Base-by-base conservation (phyloP, 2,113 vertebrate species). In the Chauna torquata region DNA sequence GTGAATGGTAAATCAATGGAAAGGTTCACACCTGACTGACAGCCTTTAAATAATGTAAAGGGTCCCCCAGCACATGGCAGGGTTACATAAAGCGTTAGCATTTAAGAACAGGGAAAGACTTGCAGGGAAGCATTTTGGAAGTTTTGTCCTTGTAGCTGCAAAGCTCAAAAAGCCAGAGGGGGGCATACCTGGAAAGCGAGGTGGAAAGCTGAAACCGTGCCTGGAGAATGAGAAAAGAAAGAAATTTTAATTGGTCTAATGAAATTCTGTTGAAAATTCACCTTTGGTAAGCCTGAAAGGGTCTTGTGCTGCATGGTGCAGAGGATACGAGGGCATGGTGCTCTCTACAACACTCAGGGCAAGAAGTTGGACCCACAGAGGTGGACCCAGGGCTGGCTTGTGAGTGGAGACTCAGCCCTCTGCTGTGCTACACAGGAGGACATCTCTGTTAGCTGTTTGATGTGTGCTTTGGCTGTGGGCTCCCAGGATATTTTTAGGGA, bases 1-100 rank as follows among this genome's bases (percentile, higher is more conserved):
- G 90, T 61, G 95, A 97, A 92, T 90, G 94, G 90, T 52, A 91
- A 97, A 96, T 94, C 92, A 95, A 77, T 83, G 84, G 94, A 94
- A 88, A 96, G 82, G 88, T 94, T 96, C 94, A 86, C 75, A 95
- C 79, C 89, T 97, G 85, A 91, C 89, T 95, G 91, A 85, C 76
- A 86, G 85, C 85, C 86, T 72, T 75, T 96, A 96, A 96, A 84
- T 87, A 94, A 96, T 95, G 74, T 85, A 86, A 90, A 89, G 58
- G 55, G 82, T 70, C 74, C 86, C 86, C 86, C 12, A n/a, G 75
- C 92, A 66, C 82, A 94, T 6, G 4, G 94, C 16, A 4, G 84
- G 90, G 64, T 88, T 96, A 61, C 54, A 72, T 93, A 95, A 94
- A 44, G 24, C 75, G 34, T 96, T 80, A 81, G 25, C 49, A 92